These are phyloP conservation scores for Melanotaenia parkinsoni DNA, from an alignment of 2,797 vertebrate genomes.

Conservation along the genomic window DNA sequence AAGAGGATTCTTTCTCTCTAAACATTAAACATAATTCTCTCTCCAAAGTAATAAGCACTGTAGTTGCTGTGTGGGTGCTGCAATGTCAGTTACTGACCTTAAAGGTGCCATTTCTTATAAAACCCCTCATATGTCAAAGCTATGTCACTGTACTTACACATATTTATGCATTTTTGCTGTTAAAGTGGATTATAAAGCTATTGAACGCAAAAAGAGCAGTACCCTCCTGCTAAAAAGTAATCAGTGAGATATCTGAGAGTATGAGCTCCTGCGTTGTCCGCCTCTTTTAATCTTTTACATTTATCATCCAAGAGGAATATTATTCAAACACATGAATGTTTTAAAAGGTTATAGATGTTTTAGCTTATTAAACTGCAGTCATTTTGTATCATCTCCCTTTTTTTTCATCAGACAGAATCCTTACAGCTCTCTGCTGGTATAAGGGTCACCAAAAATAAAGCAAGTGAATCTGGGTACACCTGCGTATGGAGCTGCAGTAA, in stretches of 20 bases:
- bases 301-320: conserved; percentile 54
- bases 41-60: conserved; percentile 43
- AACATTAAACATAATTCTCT: conserved; percentile 22
- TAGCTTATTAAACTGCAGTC: conserved; percentile 27
- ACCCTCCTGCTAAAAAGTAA: conserved; percentile 5
- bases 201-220: conserved; percentile 6
- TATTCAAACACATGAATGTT: conserved; percentile 42
- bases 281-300: conserved; percentile 47
- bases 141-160: not conserved
- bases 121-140: conserved; percentile 38
- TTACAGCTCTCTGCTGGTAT: not conserved
- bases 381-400: not conserved
- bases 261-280: conserved; percentile 5
- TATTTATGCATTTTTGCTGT: conserved; percentile 13
- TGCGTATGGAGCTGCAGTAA: conserved; percentile 12
- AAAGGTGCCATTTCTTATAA: conserved; percentile 34
- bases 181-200: conserved; percentile 19
- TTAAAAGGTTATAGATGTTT: conserved; percentile 48
- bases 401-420: not conserved
- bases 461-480: conserved; percentile 10
- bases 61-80: conserved; percentile 30
- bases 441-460: not conserved
- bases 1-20: conserved; percentile 6
- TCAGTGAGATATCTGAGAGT: conserved; percentile 24
- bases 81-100: conserved; percentile 30